These are phyloP conservation scores for Antheraea pernyi DNA, from an alignment of 1,140 invertebrate genomes.

Conservation along the genomic window DNA sequence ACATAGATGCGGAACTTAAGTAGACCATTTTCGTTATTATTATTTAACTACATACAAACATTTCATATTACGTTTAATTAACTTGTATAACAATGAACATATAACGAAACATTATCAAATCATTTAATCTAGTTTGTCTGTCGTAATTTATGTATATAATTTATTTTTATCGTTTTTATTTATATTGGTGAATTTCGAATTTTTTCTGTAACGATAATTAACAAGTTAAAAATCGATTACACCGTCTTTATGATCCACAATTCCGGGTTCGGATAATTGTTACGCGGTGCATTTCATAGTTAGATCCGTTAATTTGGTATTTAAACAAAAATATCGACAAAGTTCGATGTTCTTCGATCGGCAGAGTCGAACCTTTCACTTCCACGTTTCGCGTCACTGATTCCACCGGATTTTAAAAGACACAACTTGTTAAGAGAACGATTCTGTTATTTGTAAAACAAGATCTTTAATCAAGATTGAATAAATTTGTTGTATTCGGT, in stretches of 20 bases:
- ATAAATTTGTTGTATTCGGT: neutral
- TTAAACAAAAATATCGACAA: constrained; percentile 4
- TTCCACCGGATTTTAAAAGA: neutral
- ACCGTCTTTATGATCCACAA: neutral
- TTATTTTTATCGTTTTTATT: neutral
- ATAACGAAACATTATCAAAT: neutral
- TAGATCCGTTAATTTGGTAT: neutral
- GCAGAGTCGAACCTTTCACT: constrained; percentile 6
- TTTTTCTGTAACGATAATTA: neutral
- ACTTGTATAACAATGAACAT: neutral
- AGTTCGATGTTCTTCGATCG: constrained; percentile 9
- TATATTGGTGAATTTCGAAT: neutral
- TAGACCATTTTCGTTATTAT: neutral
- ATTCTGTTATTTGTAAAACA: neutral
- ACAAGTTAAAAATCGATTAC: neutral
- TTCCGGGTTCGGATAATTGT: neutral
- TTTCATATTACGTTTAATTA: neutral
- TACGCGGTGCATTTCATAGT: neutral
- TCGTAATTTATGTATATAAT: neutral
- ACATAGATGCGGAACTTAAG: neutral
- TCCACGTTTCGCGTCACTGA: constrained; percentile 9
- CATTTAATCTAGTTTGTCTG: neutral
- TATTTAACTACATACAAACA: neutral
- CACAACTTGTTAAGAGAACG: neutral
- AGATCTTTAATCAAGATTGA: neutral